Evolutionary conservation across 2,113 vertebrate species (phyloP), one percentile per base, ranked within the genome.

Genomic region (Spilogale gracilis): DNA sequence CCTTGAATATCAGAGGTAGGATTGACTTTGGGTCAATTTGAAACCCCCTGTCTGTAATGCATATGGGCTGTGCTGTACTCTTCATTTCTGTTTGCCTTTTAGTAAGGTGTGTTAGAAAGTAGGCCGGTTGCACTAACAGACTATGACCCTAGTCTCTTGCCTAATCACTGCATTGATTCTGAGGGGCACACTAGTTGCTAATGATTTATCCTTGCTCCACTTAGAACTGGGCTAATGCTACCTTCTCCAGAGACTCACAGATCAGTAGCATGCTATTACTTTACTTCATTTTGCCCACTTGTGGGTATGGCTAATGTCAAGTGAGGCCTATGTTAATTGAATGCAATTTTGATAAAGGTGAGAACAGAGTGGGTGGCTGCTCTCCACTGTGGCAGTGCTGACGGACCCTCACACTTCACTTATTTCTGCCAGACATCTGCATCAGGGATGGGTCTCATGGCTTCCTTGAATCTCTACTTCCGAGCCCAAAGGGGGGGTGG

Each of bases 1-100:
- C 99, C 4, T 98, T 99, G 93, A 99, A 99, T 86, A 99, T 99
- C 97, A 98, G 99, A 99, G 99, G 99, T 99, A 98, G 63, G 92
- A 3, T 6, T 13, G 69, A n/a, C 1, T 45, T 12, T 1, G 52
- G 32, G 0, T 20, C 9, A 0, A 0, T 17, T 10, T 45, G n/a
- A 18, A 63, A 10, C 18, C 1, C 1, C 45, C 45, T 58, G 52
- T 2, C 63, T 7, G 6, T 1, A 25, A 32, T 6, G 0, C 30
- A 0, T 11, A 1, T 21, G 71, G 16, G 3, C 83, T 14, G 54
- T 0, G 17, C 27, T 9, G 38, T 0, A 0, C 12, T 32, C 23
- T 67, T 18, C 25, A 0, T 50, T 67, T 79, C 56, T 78, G 69
- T 84, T 82, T 61, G 65, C 54, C 79, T 71, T 88, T 58, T 30